These are phyloP conservation scores for Piscicola geometra DNA, from an alignment of 2,888 invertebrate species.

Conservation along the genomic window DNA sequence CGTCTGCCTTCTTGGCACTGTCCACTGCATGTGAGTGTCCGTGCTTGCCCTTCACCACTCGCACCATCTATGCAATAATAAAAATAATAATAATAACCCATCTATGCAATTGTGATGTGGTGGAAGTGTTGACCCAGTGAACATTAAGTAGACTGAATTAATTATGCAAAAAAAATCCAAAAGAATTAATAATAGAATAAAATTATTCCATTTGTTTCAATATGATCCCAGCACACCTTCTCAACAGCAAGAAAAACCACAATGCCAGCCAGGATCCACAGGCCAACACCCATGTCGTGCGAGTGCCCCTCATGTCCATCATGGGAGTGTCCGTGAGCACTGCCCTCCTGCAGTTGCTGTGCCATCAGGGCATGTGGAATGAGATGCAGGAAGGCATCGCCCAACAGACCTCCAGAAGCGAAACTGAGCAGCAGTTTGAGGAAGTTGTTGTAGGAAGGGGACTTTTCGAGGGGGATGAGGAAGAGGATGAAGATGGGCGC, in stretches of 20 bases:
- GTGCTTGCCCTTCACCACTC: constrained; percentile 35
- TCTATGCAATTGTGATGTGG: no score
- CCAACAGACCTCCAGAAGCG: constrained; percentile 71
- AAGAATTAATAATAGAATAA: no score
- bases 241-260: constrained; percentile 87
- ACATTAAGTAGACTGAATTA: no score
- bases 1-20: constrained; percentile 21
- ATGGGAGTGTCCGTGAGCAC: constrained; percentile 61
- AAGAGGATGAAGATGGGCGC: constrained; percentile 89
- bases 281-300: constrained; percentile 83
- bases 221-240: constrained; percentile 74
- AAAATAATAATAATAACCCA: no score
- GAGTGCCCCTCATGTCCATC: constrained; percentile 42
- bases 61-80: neutral
- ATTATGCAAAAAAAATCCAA: no score
- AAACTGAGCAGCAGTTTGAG: constrained; percentile 68
- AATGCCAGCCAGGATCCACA: constrained; percentile 89
- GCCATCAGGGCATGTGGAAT: constrained; percentile 85
- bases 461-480: constrained; percentile 77
- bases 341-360: constrained; percentile 54
- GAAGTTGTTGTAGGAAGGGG: constrained; percentile 73
- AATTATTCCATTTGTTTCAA: no score
- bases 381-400: constrained; percentile 95
- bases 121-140: no score
- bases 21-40: neutral